These are phyloP conservation scores for Triplophysa siluroides DNA, from an alignment of 2,113 vertebrate species.

Conservation along the genomic window DNA sequence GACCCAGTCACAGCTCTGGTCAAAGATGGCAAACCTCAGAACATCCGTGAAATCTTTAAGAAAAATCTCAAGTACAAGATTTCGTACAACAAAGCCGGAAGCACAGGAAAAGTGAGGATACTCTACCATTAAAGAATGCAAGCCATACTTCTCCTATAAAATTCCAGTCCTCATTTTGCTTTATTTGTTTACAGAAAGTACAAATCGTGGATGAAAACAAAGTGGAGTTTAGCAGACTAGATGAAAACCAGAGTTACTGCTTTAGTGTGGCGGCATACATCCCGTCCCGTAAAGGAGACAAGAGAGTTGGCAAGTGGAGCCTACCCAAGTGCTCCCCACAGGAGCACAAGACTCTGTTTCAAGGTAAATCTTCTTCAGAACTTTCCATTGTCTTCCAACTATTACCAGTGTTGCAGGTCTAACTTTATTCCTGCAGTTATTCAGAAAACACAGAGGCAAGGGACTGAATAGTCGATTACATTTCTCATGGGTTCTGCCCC, in stretches of 20 bases:
- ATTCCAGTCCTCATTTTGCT: neutral
- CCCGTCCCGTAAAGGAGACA: constrained; percentile 65
- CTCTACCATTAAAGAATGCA: neutral
- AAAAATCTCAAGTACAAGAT: constrained; percentile 80
- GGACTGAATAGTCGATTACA: no score
- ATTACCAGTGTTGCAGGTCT: neutral
- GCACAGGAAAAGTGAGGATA: constrained; percentile 81
- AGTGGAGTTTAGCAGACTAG: constrained; percentile 67
- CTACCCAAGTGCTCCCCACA: constrained; percentile 58
- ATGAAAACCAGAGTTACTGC: constrained; percentile 81
- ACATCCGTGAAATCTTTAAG: constrained; percentile 80
- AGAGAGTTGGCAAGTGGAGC: constrained; percentile 75
- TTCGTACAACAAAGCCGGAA: constrained; percentile 81
- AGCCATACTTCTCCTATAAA: neutral
- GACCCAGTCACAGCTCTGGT: constrained; percentile 75
- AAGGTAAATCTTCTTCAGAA: constrained; percentile 47
- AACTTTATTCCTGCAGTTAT: neutral
- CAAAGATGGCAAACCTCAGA: constrained; percentile 64
- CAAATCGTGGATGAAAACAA: constrained; percentile 58
- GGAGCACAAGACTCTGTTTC: fast-evolving
- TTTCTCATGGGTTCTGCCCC: no score
- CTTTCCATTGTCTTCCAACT: neutral
- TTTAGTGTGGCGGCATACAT: constrained; percentile 80
- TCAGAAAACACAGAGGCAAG: neutral
- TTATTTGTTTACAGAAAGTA: constrained; percentile 72